Evolutionary conservation across 2,113 vertebrate genomes (phyloP), one percentile per base, ranked within the genome.

Genomic region (Cyanistes caeruleus): DNA sequence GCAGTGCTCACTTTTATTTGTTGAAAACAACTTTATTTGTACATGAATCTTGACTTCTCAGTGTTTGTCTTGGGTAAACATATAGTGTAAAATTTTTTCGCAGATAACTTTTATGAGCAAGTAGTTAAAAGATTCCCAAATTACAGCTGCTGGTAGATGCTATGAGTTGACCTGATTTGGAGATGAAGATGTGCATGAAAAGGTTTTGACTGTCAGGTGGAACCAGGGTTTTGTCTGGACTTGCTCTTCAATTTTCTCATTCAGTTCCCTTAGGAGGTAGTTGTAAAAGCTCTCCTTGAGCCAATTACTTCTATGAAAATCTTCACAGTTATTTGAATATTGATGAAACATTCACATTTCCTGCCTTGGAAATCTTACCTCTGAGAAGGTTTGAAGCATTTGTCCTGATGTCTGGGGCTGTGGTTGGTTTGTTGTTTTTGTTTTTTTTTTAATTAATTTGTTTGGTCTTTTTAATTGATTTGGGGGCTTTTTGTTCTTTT

Each of bases 151-250:
- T 76, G 98, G 97, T 20, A 98, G 98, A 91, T 99, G 98, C 90
- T 99, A 95, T 28, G 98, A 98, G 59, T 99, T 98, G 98, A 98
- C 98, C 81, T 98, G 72, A 44, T 97, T 98, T 33, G 97, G 95
- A 68, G 98, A 90, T 24, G 97, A 98, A 41, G 97, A 97, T 41
- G 95, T 98, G 33, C 97, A 98, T 95, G 98, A 99, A 97, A 99
- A 99, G 97, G 97, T 99, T 94, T 98, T 98, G 97, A 99, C 98
- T 87, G 97, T 98, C 30, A 98, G 98, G 69, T 99, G 98, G 20
- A 70, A 30, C 30, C 0, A 0, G 53, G 24, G 69, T 21, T 83
- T 75, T 27, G 30, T 46, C 21, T 76, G 79, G 48, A 63, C 41
- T 69, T 55, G 5, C 5, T 56, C n/a, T 69, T 69, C 18, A 28